Conservation (phyloP, 2,888 invertebrate species). For the Erebia palarica region DNA sequence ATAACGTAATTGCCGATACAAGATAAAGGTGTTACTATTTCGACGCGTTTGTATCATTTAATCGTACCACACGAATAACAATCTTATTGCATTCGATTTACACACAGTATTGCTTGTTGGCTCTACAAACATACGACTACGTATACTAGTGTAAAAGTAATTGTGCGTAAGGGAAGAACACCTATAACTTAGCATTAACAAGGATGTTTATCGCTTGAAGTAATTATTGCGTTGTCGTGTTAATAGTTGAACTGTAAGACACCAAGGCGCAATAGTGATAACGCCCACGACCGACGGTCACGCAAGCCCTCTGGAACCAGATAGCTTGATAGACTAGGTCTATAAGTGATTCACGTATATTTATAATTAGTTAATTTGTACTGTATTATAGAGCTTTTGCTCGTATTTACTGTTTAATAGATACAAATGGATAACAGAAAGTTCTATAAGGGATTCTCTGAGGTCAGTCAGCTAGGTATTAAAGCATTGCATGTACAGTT, state of each 20-base stretch:
- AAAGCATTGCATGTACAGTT: too few species aligned
- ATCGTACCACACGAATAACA: slow-evolving; percentile 21
- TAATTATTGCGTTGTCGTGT: slow-evolving; percentile 23
- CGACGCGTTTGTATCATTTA: slow-evolving; percentile 31
- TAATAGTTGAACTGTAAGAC: slow-evolving; percentile 34
- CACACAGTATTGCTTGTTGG: slow-evolving; percentile 20
- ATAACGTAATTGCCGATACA: slow-evolving; percentile 45
- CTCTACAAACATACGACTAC: slow-evolving; percentile 27
- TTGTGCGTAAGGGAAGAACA: slow-evolving; percentile 33
- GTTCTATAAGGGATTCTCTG: too few species aligned
- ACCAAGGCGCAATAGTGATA: slow-evolving; percentile 47
- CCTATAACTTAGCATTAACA: slow-evolving; percentile 32
- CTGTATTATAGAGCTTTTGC: neutral
- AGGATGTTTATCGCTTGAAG: slow-evolving; percentile 33
- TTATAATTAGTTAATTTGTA: neutral
- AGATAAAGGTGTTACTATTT: slow-evolving; percentile 48
- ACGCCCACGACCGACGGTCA: slow-evolving; percentile 48
- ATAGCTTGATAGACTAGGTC: slow-evolving; percentile 40
- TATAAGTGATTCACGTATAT: slow-evolving; percentile 31
- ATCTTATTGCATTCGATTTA: slow-evolving; percentile 14
- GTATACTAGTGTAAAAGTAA: slow-evolving; percentile 30
- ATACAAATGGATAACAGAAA: too few species aligned
- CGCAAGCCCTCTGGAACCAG: slow-evolving; percentile 43
- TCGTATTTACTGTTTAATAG: neutral
- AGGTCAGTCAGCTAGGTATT: too few species aligned